Evolutionary conservation across 2,888 invertebrate species (phyloP), one percentile per base, ranked within the genome.

Genomic region (Scaptomyza caliginosa): DNA sequence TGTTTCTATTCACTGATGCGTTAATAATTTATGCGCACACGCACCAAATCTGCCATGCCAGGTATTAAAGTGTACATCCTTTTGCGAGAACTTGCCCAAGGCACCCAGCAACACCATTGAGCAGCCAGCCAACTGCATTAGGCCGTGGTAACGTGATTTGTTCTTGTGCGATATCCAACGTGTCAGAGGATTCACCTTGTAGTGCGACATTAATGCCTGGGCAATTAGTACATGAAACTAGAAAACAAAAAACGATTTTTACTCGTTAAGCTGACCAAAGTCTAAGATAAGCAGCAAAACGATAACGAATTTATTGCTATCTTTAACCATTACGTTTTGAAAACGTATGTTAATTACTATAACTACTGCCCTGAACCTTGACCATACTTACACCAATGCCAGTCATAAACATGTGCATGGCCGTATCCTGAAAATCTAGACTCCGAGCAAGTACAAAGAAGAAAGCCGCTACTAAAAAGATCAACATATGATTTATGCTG

Each of bases 191-290:
- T 91, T 91, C 6, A 88, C 64, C n/a, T 88, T 88, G 54, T 90
- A 90, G 67, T 91, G 90, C 13, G 90, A 89, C 90, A 91, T 90
- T 42, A 91, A 68, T 11, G 90, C 91, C 66, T 91, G 86, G 3
- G 90, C 90, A 26, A 86, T 83, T 7, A 91, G 74, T 24, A 91
- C 83, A 63, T 91, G 90, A 42, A 89, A 90, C 90, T 91, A 52
- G 19, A 24, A 67, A 52, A 45, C 32, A 1, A 16, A 2, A 42
- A 43, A 4, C 0, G 8, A 8, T 8, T 0, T 16, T 2, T 2
- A n/a, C 26, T 3, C 21, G 19, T 34, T 43, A 56, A 17, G 40
- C 17, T 58, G 24, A 45, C 23, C n/a, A 40, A 40, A 64, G n/a
- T 30, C 23, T 28, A 19, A 23, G 43, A 56, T 56, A 51, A 40